These are phyloP conservation scores for Paradoxurus hermaphroditus DNA, from an alignment of 2,113 vertebrate genomes.

Conservation along the genomic window DNA sequence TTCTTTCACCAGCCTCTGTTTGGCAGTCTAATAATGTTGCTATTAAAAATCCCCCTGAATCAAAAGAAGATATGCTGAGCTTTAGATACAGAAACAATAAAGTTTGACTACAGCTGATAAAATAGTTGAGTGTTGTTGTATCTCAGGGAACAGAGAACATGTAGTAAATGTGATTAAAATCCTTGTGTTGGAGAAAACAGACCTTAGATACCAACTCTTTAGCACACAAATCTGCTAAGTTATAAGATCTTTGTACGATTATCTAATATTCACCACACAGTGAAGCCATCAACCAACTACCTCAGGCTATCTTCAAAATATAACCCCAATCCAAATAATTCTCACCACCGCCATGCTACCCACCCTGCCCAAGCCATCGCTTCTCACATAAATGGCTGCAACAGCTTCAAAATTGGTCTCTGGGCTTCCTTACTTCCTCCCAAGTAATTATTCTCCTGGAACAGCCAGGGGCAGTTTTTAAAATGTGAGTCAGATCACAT, in stretches of 20 bases:
- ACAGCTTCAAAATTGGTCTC: neutral
- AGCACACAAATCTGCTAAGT: constrained; percentile 18
- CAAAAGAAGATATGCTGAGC: neutral
- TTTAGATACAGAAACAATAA: constrained; percentile 15
- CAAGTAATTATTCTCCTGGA: neutral
- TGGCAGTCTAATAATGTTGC: constrained; percentile 35
- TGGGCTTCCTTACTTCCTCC: neutral
- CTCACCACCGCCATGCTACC: neutral
- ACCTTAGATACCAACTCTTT: neutral
- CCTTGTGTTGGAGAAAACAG: constrained; percentile 15
- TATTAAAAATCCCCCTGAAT: constrained; percentile 47
- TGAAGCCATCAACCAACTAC: neutral
- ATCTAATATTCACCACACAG: neutral
- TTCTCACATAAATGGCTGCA: neutral
- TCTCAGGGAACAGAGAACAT: neutral
- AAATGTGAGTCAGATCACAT: neutral
- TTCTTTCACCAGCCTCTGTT: constrained; percentile 13
- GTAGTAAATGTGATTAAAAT: constrained; percentile 49
- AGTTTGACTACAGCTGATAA: constrained; percentile 44
- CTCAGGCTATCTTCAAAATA: neutral
- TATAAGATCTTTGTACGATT: neutral
- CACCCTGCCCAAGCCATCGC: neutral
- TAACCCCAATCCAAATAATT: neutral
- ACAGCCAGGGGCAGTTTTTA: neutral
- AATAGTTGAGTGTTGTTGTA: constrained; percentile 45